Conservation (phyloP, 2,797 vertebrate genomes). For the Chaetophractus vellerosus region DNA sequence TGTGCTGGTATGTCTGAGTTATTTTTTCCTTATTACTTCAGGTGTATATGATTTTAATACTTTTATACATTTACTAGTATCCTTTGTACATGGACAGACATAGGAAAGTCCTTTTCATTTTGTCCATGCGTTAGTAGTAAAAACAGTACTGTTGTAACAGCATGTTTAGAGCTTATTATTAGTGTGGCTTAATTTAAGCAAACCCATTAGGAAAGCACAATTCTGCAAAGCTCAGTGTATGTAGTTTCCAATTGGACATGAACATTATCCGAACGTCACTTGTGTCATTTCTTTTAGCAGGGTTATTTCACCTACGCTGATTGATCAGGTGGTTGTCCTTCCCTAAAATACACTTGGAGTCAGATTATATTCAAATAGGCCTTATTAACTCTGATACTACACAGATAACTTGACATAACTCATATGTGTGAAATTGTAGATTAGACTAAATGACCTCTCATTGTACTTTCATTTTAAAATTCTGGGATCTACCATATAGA, state of each 20-base stretch:
- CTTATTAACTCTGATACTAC: slow-evolving; percentile 4
- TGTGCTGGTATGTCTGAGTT: background rate
- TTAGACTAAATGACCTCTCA: background rate
- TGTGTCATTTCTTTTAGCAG: background rate
- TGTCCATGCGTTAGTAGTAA: background rate
- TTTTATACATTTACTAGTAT: background rate
- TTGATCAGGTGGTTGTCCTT: background rate
- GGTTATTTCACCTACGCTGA: background rate
- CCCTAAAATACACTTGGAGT: background rate
- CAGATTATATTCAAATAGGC: background rate
- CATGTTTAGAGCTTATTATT: background rate
- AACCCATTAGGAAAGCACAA: background rate
- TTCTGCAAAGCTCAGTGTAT: background rate
- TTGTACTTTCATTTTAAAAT: background rate
- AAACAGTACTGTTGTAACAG: background rate
- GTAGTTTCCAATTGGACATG: background rate
- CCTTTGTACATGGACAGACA: slow-evolving; percentile 43
- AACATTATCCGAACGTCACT: background rate
- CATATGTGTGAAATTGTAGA: slow-evolving; percentile 28
- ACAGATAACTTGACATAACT: slow-evolving; percentile 15
- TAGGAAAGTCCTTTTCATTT: slow-evolving; percentile 22
- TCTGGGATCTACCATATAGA: background rate
- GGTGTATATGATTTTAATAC: background rate
- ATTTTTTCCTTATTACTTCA: slow-evolving; percentile 24
- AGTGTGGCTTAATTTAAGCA: background rate